Conservation (phyloP, 1,140 invertebrate species). For the Uloborus diversus region DNA sequence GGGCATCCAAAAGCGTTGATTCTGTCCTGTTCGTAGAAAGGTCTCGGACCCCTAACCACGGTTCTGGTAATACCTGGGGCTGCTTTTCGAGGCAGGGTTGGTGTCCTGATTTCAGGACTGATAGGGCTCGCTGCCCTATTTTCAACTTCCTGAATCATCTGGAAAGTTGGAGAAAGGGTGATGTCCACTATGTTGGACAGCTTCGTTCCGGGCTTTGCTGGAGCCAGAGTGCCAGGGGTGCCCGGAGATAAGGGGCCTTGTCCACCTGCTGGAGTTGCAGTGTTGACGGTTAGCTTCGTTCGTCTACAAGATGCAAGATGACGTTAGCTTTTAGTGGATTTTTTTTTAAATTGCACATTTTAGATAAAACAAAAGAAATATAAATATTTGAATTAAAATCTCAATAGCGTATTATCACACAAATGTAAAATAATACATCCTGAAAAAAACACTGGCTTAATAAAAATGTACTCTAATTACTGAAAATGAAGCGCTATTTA, state of each 20-base stretch:
- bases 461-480: too few species aligned
- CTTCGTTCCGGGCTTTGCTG: conserved; percentile 25
- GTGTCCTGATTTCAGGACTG: not conserved
- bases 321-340: not conserved
- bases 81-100: not conserved
- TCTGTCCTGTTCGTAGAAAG: not conserved
- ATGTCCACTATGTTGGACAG: conserved; percentile 56
- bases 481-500: too few species aligned
- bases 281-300: conserved; percentile 18
- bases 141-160: conserved; percentile 55
- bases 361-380: conserved; percentile 2
- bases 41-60: not conserved
- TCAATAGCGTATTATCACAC: too few species aligned
- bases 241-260: conserved; percentile 20
- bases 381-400: conserved; percentile 4
- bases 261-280: not conserved
- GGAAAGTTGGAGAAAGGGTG: conserved; percentile 59
- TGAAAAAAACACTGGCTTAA: too few species aligned
- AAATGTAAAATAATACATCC: too few species aligned
- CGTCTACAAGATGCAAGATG: not conserved
- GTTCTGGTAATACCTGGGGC: not conserved
- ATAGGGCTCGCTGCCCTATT: conserved; percentile 9
- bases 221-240: conserved; percentile 13
- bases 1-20: conserved; percentile 38
- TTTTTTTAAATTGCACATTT: not conserved